These are phyloP conservation scores for Akabosia matsudoensis DNA, from an alignment of 1,140 invertebrate genomes.

Conservation along the genomic window DNA sequence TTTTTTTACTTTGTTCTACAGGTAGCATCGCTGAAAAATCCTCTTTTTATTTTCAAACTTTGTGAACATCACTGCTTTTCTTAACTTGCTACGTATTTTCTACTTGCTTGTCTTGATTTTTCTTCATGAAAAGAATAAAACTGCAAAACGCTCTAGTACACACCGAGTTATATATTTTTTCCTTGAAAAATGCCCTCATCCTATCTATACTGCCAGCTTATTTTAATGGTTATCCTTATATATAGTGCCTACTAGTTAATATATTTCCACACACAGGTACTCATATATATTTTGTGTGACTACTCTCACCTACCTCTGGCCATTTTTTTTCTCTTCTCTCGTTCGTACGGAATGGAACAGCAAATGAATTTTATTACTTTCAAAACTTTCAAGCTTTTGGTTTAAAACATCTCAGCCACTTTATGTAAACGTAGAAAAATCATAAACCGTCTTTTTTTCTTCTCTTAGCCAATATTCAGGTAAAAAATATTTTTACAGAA, in stretches of 20 bases:
- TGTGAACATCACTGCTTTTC: too few species aligned
- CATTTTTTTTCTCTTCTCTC: too few species aligned
- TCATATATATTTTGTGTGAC: too few species aligned
- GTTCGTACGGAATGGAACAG: neutral
- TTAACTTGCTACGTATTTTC: neutral
- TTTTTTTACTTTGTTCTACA: neutral
- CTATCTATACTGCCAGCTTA: too few species aligned
- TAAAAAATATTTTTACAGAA: neutral
- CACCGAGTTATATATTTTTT: too few species aligned
- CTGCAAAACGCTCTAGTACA: neutral
- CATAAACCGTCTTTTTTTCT: neutral
- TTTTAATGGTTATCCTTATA: too few species aligned
- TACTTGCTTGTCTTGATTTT: neutral
- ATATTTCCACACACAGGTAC: too few species aligned
- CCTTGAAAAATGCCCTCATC: too few species aligned
- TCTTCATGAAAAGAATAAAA: neutral
- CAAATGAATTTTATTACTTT: conserved; percentile 11
- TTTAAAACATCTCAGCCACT: neutral
- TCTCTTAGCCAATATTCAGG: neutral
- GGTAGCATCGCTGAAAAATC: neutral
- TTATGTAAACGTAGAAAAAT: conserved; percentile 2
- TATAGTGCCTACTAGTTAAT: too few species aligned
- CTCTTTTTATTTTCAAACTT: neutral
- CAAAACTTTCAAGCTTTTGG: neutral
- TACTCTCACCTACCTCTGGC: too few species aligned